Base-by-base conservation (phyloP, 2,888 invertebrate genomes). In the Unio pictorum region DNA sequence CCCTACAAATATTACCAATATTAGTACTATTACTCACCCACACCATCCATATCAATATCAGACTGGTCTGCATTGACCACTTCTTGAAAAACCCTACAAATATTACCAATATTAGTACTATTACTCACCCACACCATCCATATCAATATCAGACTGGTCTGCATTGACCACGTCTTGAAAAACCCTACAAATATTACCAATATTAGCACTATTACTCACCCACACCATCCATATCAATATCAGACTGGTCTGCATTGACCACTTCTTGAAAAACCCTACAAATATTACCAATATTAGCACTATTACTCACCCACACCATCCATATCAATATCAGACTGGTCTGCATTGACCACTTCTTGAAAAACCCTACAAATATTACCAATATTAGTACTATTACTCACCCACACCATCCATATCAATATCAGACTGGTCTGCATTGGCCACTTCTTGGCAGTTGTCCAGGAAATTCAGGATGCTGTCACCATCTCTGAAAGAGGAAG, bases 211-310 rank as follows among this genome's bases (percentile, higher is more conserved):
- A 20, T 15, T 28, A 58, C 23, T 18, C 30, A 61, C 61, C 61
- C 30, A 20, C 28, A 11, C 71, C 76, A 66, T 76, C 75, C 55
- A 56, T 30, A 55, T 78, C 74, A 26, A 65, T 66, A 64, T 78
- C 74, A 20, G 59, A 66, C 68, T 80, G 81, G 65, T 79, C 81
- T 59, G 75, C 64, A 66, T 83, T 84, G 26, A 78, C 82, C 7
- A 66, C 66, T 17, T 66, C 66, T 18, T 45, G 34, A 23, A 23
- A 23, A 23, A 45, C 15, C 45, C 45, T 11, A 11, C 8, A 45
- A 45, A 45, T 45, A 15, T 45, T 11, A 15, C 8, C 45, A 45
- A 45, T 45, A 45, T 45, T 11, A 8, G 45, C 11, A 15, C 11
- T 45, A 20, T 15, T 28, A 58, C 23, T 18, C 30, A 61, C 61